Base-by-base conservation (phyloP, 1,140 invertebrate species). In the Drosophila aff. region DNA sequence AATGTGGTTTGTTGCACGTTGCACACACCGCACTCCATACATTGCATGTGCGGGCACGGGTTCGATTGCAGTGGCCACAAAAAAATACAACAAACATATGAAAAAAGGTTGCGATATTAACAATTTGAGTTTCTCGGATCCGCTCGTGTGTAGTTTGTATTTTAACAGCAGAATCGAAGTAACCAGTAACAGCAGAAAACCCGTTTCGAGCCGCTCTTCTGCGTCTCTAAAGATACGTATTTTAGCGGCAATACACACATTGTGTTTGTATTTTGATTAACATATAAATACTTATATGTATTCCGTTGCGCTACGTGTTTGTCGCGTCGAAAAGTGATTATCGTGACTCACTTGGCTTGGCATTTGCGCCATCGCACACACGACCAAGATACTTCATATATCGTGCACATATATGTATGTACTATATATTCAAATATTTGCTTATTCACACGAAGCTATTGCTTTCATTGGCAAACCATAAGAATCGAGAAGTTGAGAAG, bases 291-390 rank as follows among this genome's bases (percentile, higher is more conserved):
- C 72, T 61, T 60, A 49, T 79, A 63, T 60, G 68, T 61, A 63
- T 73, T 62, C 50, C 68, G 36, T 77, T 67, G 65, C 49, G 52
- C 71, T 79, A 86, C 83, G 83, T 89, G 83, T 89, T 87, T 83
- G 85, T 79, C 68, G 81, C 80, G 58, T 61, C 81, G 62, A 76
- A 73, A 73, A 74, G 61, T 86, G 82, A 90, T 90, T 90, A 89
- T 82, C 82, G 85, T 90, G 85, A 90, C 85, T 90, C 85, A 90
- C 71, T 82, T 81, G 67, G 86, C 89, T 85, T 85, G 86, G 81
- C 79, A 90, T 91, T 90, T 90, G 75, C 68, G 60, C 68, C 78
- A 85, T 87, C 81, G 68, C 80, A 79, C 77, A 78, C 68, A 82
- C 76, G 66, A 81, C 84, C 75, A 77, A 74, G 64, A 78, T 67